Base-by-base conservation (phyloP, 2,797 vertebrate genomes). In the Smutsia gigantea region DNA sequence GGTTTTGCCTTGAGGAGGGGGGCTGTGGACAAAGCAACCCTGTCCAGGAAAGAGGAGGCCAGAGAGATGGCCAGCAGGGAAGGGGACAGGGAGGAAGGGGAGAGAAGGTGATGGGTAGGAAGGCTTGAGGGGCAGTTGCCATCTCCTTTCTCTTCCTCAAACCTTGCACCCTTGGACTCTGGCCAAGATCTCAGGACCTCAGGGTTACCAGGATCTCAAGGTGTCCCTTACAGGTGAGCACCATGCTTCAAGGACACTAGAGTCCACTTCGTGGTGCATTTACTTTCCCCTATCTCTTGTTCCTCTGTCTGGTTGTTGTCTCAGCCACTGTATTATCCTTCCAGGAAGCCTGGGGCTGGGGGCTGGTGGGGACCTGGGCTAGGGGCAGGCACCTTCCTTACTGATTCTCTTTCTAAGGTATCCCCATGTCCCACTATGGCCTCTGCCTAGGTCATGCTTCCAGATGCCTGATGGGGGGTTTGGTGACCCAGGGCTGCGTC, bases 1-100 rank as follows among this genome's bases (percentile, higher is more conserved):
- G 90, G 66, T 88, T 93, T 78, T 93, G 46, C 83, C 98, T 96
- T 91, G 96, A 53, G 69, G 68, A 92, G 46, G 19, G 42, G 39
- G 31, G 19, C 46, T 46, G 12, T n/a, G 66, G 71, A 15, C 2
- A 17, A 27, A 42, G 15, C 0, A 15, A 69, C 34, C 37, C 19
- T 23, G 13, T 68, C 46, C 37, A 63, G 72, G 66, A 31, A 23
- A 72, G 19, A 49, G 14, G 53, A 59, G 10, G 10, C 31, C 0
- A 1, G 31, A 55, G 72, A 91, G 57, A 84, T 89, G 85, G 93
- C 92, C 97, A 25, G 39, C 8, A 14, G 75, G 34, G 59, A 63
- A 75, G 57, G 25, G 34, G n/a, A 34, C 12, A 1, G 31, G 1
- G 11, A n/a, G 4, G 19, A 1, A 4, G 1, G 5, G 19, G 55